A percentile compares a stretch with the other conserved stretches of the same genome.
phyloP scores from a whole-genome alignment of 2,797 vertebrate species.

The Acomys russatus region DNA sequence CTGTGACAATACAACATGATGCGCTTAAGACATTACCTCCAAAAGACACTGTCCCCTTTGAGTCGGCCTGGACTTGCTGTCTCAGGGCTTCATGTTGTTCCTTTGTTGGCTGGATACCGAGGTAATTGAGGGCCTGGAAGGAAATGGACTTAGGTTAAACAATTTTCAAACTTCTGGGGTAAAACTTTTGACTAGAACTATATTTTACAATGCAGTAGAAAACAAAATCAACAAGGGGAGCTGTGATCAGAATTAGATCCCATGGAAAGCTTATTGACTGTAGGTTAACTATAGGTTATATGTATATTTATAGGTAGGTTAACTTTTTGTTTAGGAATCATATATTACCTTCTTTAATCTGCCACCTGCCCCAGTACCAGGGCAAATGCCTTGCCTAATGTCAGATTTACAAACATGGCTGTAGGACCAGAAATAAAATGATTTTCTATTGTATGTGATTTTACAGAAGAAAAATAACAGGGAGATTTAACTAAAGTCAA shows the following conservation, averaged over 20 bases:
- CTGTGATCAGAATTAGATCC: conserved; percentile 11
- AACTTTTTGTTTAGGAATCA: no score
- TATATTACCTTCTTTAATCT: not conserved
- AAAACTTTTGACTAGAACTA: conserved; percentile 74
- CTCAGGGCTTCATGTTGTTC: conserved; percentile 91
- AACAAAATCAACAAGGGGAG: conserved; percentile 29
- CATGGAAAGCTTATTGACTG: not conserved
- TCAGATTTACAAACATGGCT: conserved; percentile 15
- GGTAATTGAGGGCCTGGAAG: conserved; percentile 91
- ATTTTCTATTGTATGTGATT: not conserved
- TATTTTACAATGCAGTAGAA: conserved; percentile 55
- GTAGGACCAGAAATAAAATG: conserved; percentile 21
- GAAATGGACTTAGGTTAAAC: conserved; percentile 64
- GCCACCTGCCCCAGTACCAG: not conserved
- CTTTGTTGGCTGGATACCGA: conserved; percentile 92
- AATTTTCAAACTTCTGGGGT: conserved; percentile 68
- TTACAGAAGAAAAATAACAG: conserved; percentile 26
- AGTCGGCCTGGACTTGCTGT: conserved; percentile 91
- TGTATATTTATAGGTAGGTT: no score
- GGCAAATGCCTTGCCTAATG: not conserved
- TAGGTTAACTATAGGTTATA: no score
- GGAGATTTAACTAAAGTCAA: not conserved
- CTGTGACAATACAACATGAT: not conserved
- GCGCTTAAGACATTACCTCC: conserved; percentile 90
- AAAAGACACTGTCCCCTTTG: conserved; percentile 91